Evolutionary conservation across 2,113 vertebrate genomes (phyloP).

Genomic region (Rafetus swinhoei): DNA sequence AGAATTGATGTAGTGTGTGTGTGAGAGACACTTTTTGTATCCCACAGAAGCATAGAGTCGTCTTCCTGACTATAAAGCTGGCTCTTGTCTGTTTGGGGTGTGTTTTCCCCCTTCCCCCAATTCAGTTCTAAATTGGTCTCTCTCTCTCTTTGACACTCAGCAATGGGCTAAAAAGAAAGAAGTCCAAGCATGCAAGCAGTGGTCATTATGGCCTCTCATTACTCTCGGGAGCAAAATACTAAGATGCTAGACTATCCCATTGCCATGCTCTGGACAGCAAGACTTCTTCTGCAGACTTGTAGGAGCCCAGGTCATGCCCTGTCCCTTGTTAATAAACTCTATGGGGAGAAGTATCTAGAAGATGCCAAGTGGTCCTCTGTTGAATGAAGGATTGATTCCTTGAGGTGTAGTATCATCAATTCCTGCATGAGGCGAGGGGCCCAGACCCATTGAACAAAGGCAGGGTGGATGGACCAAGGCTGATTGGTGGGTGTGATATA

Average conservation of each 20-base stretch:
- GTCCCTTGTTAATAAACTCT: neutral
- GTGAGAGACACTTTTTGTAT: conserved; percentile 4
- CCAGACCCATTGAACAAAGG: no score
- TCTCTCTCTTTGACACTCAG: conserved; percentile 9
- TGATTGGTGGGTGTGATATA: no score
- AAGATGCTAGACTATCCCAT: neutral
- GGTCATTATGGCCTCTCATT: conserved; percentile 4
- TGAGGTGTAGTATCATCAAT: neutral
- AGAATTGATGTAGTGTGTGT: neutral
- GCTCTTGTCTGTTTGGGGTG: neutral
- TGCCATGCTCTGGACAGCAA: neutral
- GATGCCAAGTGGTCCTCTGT: neutral
- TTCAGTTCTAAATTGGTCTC: neutral
- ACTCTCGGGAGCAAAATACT: neutral
- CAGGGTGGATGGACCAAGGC: no score
- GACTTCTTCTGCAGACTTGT: neutral
- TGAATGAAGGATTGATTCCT: neutral
- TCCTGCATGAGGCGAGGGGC: neutral
- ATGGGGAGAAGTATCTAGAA: neutral
- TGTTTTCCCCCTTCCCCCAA: neutral
- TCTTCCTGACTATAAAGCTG: conserved; percentile 4
- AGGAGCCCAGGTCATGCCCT: neutral
- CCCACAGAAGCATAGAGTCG: neutral
- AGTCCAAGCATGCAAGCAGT: neutral
- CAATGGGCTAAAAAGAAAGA: conserved; percentile 18